Evolutionary conservation across 2,888 invertebrate genomes (phyloP).

Genomic region (Apamea anceps): DNA sequence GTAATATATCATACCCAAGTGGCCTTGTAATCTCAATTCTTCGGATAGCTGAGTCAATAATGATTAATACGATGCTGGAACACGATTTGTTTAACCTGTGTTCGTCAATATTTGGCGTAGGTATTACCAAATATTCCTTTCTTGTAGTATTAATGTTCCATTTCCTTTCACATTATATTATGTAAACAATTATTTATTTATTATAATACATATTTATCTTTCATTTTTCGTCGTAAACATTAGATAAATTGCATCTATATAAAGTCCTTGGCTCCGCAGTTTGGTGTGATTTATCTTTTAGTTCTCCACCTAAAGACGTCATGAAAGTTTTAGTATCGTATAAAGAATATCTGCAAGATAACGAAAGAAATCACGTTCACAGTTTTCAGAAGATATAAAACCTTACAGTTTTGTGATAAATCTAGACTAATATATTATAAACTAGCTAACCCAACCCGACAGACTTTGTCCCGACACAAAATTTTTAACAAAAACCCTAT

Average conservation of each 20-base stretch:
- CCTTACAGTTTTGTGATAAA: not conserved
- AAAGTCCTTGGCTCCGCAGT: conserved; percentile 5
- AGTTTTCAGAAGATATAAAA: not conserved
- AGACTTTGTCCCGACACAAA: not conserved
- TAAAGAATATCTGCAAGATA: conserved; percentile 26
- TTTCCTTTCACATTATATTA: not conserved
- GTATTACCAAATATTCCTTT: not conserved
- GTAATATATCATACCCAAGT: conserved; percentile 45
- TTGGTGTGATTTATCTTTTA: conserved; percentile 39
- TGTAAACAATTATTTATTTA: not conserved
- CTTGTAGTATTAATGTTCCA: not conserved
- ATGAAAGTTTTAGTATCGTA: conserved; percentile 31
- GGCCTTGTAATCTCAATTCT: conserved; percentile 12
- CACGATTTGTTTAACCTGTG: conserved; percentile 12
- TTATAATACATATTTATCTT: not conserved
- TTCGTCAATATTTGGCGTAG: conserved; percentile 7
- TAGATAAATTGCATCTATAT: conserved; percentile 19
- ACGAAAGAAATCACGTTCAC: not conserved
- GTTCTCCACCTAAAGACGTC: conserved; percentile 24
- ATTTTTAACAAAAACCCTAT: not conserved
- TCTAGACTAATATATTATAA: not conserved
- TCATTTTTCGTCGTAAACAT: conserved; percentile 5
- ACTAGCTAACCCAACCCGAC: not conserved
- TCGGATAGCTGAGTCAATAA: conserved; percentile 20
- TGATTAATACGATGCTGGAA: not conserved